These are phyloP conservation scores for Stegophylla sp. DNA, from an alignment of 2,888 invertebrate genomes.

Conservation along the genomic window DNA sequence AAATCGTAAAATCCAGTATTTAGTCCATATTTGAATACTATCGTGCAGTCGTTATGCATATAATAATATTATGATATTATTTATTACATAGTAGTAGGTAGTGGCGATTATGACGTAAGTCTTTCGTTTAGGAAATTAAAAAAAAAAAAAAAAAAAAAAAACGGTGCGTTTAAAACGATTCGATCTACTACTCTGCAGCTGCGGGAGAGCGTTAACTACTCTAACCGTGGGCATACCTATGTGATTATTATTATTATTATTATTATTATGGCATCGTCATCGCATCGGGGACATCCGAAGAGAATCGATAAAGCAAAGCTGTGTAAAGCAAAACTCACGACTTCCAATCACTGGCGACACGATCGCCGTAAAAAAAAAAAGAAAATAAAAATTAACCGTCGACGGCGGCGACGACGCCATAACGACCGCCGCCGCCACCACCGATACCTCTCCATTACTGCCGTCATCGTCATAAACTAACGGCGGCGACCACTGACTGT, in stretches of 20 bases:
- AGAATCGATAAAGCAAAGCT: constrained; percentile 21
- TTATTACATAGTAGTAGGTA: too few relatives aligned
- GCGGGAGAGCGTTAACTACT: too few relatives aligned
- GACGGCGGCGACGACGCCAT: constrained; percentile 15
- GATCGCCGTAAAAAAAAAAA: not conserved
- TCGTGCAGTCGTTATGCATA: not conserved
- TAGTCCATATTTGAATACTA: not conserved
- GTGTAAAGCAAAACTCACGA: constrained; percentile 6
- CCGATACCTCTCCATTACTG: not conserved
- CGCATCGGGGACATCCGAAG: not conserved
- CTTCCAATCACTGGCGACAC: not conserved
- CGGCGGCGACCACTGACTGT: not conserved
- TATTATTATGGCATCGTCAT: too few relatives aligned
- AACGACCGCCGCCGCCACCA: not conserved
- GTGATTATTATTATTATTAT: too few relatives aligned
- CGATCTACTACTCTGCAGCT: too few relatives aligned
- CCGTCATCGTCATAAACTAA: not conserved
- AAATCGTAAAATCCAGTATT: not conserved
- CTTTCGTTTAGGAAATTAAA: not conserved
- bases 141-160: too few relatives aligned
- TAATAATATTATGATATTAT: too few relatives aligned
- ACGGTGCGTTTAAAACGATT: too few relatives aligned
- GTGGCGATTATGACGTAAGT: not conserved
- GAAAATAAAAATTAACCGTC: not conserved
- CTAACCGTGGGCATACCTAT: too few relatives aligned